Base-by-base conservation (phyloP, 23 tunicate species). In the Diplosoma virens region DNA sequence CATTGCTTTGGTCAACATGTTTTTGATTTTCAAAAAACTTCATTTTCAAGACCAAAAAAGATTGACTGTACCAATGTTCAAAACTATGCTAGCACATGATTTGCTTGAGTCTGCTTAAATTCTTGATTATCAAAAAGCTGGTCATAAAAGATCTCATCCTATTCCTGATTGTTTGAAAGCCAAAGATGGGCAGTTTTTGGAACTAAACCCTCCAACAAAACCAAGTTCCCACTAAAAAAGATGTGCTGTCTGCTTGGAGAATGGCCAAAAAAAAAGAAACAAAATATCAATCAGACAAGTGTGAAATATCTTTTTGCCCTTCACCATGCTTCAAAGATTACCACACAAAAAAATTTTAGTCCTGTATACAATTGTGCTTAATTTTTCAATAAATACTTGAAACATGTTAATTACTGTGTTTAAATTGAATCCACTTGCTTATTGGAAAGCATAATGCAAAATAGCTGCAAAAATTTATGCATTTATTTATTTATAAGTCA, bases 241-340 rank as follows among this genome's bases (percentile, higher is more conserved):
- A 16, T 45, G 52, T 45, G 52, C 16, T 45, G 52, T 45, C 14
- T 45, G 52, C 52, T 56, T 56, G 18, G 25, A 56, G 20, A 56
- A 56, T 5, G 22, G 50, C 22, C 25, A 20, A 25, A 56, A 56
- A 25, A 56, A 56, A 21, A 56, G 64, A 56, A 56, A 56, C 64
- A 21, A 56, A 56, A 56, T 56, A 56, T 56, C 64, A 21, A 56
- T 56, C 24, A 5, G 21, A 56, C 25, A 56, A 56, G 64, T 56
- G 64, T 21, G 64, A 56, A 21, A 21, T 56, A 21, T 16, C 64
- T 18, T 21, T 56, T 56, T 56, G 64, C 64, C 64, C 64, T 56
- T 56, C 64, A n/a, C 22, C 64, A 56, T 56, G 64, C 64, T 56
- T 56, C 64, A 56, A 56, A 56, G 64, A 56, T 21, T 56, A 56